Evolutionary conservation across 2,797 vertebrate genomes (phyloP).

Genomic region (Danio jaintianensis): DNA sequence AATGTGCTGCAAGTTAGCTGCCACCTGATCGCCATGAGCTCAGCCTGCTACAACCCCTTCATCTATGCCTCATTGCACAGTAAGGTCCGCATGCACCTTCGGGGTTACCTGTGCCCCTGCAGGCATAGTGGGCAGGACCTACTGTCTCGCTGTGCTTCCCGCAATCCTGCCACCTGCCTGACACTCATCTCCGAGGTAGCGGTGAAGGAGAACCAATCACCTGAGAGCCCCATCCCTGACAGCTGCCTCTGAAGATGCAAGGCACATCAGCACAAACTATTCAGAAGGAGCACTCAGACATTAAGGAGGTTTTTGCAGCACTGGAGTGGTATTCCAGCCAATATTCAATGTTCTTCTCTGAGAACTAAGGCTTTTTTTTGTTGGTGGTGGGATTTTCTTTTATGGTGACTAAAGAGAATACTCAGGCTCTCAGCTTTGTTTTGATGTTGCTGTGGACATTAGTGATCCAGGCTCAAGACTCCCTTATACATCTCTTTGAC

Average conservation of each 20-base stretch:
- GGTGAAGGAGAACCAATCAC: constrained; percentile 48
- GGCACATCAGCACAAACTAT: constrained; percentile 1
- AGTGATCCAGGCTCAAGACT: constrained; percentile 12
- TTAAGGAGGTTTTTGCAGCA: background rate
- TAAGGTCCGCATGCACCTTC: constrained; percentile 79
- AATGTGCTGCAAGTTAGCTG: constrained; percentile 81
- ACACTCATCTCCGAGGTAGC: constrained; percentile 52
- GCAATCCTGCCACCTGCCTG: constrained; percentile 46
- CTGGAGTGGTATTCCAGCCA: constrained; percentile 7
- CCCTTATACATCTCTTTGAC: background rate
- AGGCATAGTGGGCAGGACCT: constrained; percentile 45
- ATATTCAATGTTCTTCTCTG: constrained; percentile 28
- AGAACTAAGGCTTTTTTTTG: constrained; percentile 35
- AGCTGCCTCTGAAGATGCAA: constrained; percentile 46
- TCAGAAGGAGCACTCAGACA: constrained; percentile 12
- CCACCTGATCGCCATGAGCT: constrained; percentile 83
- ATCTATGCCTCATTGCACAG: constrained; percentile 84
- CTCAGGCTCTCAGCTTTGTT: constrained; percentile 14
- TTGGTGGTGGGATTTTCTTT: constrained; percentile 16
- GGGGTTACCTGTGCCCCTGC: constrained; percentile 72
- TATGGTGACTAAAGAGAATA: constrained; percentile 17
- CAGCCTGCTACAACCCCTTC: constrained; percentile 83
- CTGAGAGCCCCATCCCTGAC: constrained; percentile 22
- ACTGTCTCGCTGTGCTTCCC: constrained; percentile 46
- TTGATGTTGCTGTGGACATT: constrained; percentile 24